A percentile compares a stretch with the other conserved stretches of the same genome.
Evolutionary conservation across 2,888 invertebrate genomes (phyloP).

Genomic region (Heliconius erato): DNA sequence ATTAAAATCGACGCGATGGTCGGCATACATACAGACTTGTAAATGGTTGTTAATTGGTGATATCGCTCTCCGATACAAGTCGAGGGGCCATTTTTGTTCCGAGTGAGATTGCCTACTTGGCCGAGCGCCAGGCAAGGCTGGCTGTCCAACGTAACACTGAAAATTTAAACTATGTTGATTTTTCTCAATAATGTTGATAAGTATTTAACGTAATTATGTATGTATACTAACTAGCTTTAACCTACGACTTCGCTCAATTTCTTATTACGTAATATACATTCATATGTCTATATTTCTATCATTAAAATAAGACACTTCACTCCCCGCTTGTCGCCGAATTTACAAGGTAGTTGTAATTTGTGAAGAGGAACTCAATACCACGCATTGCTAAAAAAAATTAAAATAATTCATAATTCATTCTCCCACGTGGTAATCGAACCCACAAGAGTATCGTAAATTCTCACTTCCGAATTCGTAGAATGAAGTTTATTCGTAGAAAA

Average conservation of each 20-base stretch:
- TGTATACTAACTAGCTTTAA: too few species aligned
- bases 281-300: too few species aligned
- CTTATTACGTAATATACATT: too few species aligned
- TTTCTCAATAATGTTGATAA: neutral
- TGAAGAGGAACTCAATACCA: too few species aligned
- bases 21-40: constrained; percentile 20
- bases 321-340: too few species aligned
- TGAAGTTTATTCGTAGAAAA: neutral
- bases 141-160: neutral
- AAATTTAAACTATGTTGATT: neutral
- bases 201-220: neutral
- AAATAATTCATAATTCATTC: too few species aligned
- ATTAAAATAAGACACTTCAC: too few species aligned
- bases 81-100: constrained; percentile 27
- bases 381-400: too few species aligned
- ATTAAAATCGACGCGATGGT: neutral
- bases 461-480: neutral
- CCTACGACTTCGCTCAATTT: too few species aligned
- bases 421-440: too few species aligned
- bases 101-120: constrained; percentile 35
- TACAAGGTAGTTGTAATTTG: too few species aligned
- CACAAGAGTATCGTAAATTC: too few species aligned
- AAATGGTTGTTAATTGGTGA: constrained; percentile 39
- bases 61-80: constrained; percentile 39
- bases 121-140: constrained; percentile 28